These are phyloP conservation scores for Paramuricea clavata DNA, from an alignment of 92 coral and sea anemone genomes.

Conservation along the genomic window DNA sequence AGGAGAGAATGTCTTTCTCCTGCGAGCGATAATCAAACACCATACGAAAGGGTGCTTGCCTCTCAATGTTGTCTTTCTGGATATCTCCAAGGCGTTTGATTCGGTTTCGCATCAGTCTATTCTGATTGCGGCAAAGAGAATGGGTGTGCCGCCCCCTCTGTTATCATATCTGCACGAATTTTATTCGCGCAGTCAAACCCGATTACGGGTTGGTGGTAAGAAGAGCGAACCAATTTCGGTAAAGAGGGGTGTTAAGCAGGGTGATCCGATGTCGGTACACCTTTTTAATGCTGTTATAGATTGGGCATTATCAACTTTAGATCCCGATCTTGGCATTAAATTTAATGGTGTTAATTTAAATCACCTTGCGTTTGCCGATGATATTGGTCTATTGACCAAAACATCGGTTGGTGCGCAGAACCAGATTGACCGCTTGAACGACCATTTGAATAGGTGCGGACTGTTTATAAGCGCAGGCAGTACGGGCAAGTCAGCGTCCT, in stretches of 20 bases:
- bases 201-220: background rate
- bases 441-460: background rate
- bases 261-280: slow-evolving; percentile 19
- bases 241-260: background rate
- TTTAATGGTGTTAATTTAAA: background rate
- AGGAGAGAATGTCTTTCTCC: slow-evolving; percentile 11
- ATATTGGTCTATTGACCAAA: background rate
- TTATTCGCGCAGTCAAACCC: background rate
- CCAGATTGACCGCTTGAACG: background rate
- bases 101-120: background rate
- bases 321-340: background rate
- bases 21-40: slow-evolving; percentile 25
- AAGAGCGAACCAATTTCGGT: background rate
- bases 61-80: slow-evolving; percentile 15
- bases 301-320: slow-evolving; percentile 5
- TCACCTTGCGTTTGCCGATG: slow-evolving; percentile 34
- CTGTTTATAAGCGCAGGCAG: slow-evolving; percentile 10
- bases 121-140: background rate
- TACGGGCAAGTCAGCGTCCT: slow-evolving; percentile 43
- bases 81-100: background rate
- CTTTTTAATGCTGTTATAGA: slow-evolving; percentile 13
- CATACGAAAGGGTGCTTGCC: background rate
- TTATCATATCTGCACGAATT: slow-evolving; percentile 25
- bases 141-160: slow-evolving; percentile 31
- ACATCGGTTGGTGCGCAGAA: background rate